These are phyloP conservation scores for Pseudomyrmex sp. DNA, from an alignment of 1,140 invertebrate genomes.

Conservation along the genomic window DNA sequence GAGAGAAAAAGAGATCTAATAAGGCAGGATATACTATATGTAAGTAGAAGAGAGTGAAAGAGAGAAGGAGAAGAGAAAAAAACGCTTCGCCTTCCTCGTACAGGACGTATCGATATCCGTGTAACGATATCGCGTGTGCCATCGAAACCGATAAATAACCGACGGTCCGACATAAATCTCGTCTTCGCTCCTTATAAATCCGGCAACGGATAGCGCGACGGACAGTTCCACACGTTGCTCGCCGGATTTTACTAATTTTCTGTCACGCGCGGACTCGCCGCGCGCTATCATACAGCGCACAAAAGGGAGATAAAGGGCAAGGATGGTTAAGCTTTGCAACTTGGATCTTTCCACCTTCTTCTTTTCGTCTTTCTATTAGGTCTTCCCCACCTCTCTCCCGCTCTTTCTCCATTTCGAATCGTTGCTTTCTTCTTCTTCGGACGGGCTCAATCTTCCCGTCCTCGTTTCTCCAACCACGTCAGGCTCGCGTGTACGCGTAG, in stretches of 20 bases:
- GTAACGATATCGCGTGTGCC: slow-evolving; percentile 83
- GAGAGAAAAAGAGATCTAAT: not conserved
- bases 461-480: slow-evolving; percentile 48
- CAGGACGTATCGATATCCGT: slow-evolving; percentile 83
- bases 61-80: slow-evolving; percentile 29
- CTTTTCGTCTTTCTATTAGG: slow-evolving; percentile 57
- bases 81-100: slow-evolving; percentile 40
- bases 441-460: slow-evolving; percentile 42
- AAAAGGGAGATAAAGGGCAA: slow-evolving; percentile 74
- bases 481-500: slow-evolving; percentile 69
- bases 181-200: slow-evolving; percentile 85
- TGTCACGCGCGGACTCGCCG: slow-evolving; percentile 74
- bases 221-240: slow-evolving; percentile 79
- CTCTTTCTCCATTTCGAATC: slow-evolving; percentile 21
- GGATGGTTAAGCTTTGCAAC: slow-evolving; percentile 64
- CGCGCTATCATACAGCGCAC: slow-evolving; percentile 58
- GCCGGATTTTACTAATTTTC: slow-evolving; percentile 85
- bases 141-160: slow-evolving; percentile 85
- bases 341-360: slow-evolving; percentile 43
- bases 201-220: slow-evolving; percentile 72
- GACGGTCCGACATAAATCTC: slow-evolving; percentile 81
- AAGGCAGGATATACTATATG: slow-evolving; percentile 25
- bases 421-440: slow-evolving; percentile 43
- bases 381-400: slow-evolving; percentile 32
- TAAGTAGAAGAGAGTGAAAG: slow-evolving; percentile 43